These are phyloP conservation scores for Eudyptes chrysolophus DNA, from an alignment of 2,113 vertebrate species.

Conservation along the genomic window DNA sequence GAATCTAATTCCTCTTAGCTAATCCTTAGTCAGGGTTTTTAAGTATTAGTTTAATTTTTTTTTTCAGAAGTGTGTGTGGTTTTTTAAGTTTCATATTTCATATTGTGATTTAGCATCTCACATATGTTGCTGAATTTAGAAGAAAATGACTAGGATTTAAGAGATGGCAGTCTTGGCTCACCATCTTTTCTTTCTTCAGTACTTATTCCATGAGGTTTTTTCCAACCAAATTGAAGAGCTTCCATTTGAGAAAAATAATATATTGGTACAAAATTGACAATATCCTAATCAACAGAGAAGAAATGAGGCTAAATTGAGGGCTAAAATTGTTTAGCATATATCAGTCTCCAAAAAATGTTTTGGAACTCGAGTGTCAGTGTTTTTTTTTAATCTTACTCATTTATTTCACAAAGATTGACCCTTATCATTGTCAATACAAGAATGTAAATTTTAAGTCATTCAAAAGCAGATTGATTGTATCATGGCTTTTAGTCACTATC, in stretches of 20 bases:
- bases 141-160: neutral
- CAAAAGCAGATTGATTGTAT: neutral
- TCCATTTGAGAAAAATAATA: neutral
- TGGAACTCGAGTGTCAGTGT: neutral
- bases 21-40: neutral
- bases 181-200: neutral
- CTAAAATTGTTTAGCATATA: neutral
- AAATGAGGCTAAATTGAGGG: neutral
- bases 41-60: neutral
- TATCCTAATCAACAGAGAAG: neutral
- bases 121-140: neutral
- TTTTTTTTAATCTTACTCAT: neutral
- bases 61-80: accelerated
- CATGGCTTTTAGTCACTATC: neutral
- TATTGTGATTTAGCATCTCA: neutral
- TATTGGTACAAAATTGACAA: neutral
- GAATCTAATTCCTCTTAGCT: neutral
- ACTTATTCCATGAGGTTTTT: neutral
- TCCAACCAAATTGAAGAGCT: neutral
- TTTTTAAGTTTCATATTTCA: neutral
- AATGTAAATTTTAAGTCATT: neutral
- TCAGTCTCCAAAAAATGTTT: neutral
- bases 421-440: neutral
- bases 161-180: neutral
- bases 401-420: neutral